A percentile compares a stretch with the other conserved stretches of the same genome.
Conservation (phyloP, 2,797 vertebrate genomes). For the Heteromormyrus szaboi region DNA sequence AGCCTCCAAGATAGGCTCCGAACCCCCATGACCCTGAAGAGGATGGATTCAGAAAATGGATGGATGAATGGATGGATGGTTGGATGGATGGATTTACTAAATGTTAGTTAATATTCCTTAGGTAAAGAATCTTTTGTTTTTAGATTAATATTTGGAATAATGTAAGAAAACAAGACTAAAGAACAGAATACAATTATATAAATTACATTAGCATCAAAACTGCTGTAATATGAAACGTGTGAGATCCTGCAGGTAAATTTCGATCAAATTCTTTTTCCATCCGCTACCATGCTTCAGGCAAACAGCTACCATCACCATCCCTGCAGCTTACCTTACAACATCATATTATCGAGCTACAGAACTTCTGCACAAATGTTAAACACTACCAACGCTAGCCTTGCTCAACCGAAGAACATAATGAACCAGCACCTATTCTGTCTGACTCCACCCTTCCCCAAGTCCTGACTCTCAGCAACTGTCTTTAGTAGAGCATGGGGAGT, state of each 20-base stretch:
- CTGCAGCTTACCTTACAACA: not conserved
- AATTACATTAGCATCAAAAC: not conserved
- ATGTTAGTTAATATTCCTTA: not conserved
- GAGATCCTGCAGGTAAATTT: not conserved
- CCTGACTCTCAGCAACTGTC: not conserved
- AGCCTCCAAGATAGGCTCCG: not conserved
- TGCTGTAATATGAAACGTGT: not conserved
- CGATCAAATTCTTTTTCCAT: not conserved
- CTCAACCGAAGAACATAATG: not conserved
- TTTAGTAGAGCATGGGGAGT: not conserved
- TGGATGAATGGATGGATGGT: not conserved
- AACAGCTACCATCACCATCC: not conserved
- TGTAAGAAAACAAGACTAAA: not conserved
- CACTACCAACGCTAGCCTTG: not conserved
- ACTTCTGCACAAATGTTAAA: not conserved
- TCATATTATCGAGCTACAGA: not conserved
- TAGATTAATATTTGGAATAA: not conserved
- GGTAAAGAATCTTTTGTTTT: not conserved
- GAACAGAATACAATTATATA: not conserved
- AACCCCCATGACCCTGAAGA: not conserved
- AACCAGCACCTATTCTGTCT: not conserved
- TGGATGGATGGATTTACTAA: not conserved
- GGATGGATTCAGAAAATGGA: not conserved
- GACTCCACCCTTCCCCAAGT: not conserved
- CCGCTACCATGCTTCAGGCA: not conserved